Evolutionary conservation across 2,113 vertebrate species (phyloP), one percentile per base, ranked within the genome.

Genomic region (Myotis lucifugus): DNA sequence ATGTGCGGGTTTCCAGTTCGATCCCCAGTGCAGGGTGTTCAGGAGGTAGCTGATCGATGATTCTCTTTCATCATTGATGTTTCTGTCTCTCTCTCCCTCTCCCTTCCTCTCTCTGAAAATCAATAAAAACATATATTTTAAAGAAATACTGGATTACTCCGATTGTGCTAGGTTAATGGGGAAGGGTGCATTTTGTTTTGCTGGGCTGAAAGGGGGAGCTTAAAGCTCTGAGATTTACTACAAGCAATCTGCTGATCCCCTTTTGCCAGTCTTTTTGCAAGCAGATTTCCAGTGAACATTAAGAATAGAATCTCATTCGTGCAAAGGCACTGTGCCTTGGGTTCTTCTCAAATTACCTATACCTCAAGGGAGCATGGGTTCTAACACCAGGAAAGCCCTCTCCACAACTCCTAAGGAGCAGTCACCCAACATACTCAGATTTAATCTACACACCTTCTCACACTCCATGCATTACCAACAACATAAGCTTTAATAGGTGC

Each of bases 261-360:
- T 67, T 95, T 76, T 40, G 91, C 70, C 95, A 77, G 48, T 61
- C 56, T 73, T 95, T 93, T 87, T 83, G 48, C 52, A 93, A 93
- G n/a, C 48, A 86, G 29, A 85, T 84, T 91, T 91, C 91, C 69
- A 73, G 8, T 42, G 18, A 48, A 88, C 56, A 54, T 94, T 48
- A 88, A 92, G 56, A 90, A 85, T 37, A 73, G n/a, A 85, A 74
- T 69, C 79, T 88, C 46, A 81, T 48, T 88, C 34, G 76, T 19
- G 25, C 89, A 95, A 95, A 95, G 67, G 29, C 56, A 91, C 50
- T 82, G 54, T 72, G 70, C 52, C 46, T 52, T 94, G 37, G 40
- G 40, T 40, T 94, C 56, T 95, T 93, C 70, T 94, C 46, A 74
- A 85, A 87, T 42, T 81, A 81, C 25, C 78, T 25, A 13, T 52